Evolutionary conservation across 2,113 vertebrate genomes (phyloP).

Genomic region (Paradoxurus hermaphroditus): DNA sequence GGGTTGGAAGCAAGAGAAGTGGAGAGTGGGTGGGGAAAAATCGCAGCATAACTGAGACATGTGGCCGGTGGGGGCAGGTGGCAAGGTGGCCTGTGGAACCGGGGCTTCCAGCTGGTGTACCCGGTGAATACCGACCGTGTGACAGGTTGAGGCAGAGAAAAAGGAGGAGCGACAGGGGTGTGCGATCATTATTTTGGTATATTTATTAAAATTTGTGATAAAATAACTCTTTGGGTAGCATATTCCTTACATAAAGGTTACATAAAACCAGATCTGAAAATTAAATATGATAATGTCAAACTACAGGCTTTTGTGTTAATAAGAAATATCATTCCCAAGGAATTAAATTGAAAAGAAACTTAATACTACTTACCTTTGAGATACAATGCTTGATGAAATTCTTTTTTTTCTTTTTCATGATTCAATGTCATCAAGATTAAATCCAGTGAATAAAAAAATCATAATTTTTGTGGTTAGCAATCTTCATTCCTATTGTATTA

Average conservation of each 20-base stretch:
- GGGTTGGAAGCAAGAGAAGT: rapidly evolving
- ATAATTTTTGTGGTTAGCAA: not conserved
- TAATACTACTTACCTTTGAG: not conserved
- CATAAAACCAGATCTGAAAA: not conserved
- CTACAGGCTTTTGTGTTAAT: not conserved
- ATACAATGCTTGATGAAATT: not conserved
- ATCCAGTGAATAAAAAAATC: not conserved
- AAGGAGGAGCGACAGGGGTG: not conserved
- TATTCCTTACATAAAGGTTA: not conserved
- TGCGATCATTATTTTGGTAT: not conserved
- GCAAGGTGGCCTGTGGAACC: not conserved
- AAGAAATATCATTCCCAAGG: not conserved
- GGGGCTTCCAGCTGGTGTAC: not conserved
- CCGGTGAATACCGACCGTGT: rapidly evolving
- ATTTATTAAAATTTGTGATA: not conserved
- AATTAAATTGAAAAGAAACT: not conserved
- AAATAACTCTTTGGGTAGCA: not conserved
- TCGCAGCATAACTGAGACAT: rapidly evolving
- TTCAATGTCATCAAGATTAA: not conserved
- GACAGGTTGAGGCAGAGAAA: not conserved
- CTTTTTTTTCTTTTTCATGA: not conserved
- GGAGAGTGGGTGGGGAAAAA: rapidly evolving
- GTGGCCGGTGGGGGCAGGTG: too few relatives aligned
- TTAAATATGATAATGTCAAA: not conserved
- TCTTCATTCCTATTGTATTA: not conserved